These are phyloP conservation scores for Danio tinwini DNA, from an alignment of 2,797 vertebrate species.

Conservation along the genomic window DNA sequence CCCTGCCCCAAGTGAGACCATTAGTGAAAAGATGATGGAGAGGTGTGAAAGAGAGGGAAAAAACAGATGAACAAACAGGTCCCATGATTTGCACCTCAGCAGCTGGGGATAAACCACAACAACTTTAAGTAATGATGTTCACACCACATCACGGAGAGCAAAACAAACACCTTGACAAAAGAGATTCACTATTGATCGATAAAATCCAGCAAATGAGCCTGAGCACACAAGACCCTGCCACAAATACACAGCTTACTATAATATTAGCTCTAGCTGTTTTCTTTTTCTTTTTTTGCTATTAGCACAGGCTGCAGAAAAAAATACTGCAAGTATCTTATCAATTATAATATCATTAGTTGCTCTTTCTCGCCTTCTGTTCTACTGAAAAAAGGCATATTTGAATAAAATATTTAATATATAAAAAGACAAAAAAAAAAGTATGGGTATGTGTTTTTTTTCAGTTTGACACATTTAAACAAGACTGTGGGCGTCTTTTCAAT, in stretches of 20 bases:
- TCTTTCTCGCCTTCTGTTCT: neutral
- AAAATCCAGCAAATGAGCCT: slow-evolving; percentile 29
- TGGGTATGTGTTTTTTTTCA: neutral
- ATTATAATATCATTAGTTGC: neutral
- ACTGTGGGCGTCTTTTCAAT: neutral
- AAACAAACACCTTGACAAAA: slow-evolving; percentile 28
- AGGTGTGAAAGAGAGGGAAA: slow-evolving; percentile 5
- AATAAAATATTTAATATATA: too few species aligned
- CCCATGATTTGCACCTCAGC: slow-evolving; percentile 23
- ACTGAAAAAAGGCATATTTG: neutral
- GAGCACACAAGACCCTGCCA: slow-evolving; percentile 1
- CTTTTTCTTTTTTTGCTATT: neutral
- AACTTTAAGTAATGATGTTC: slow-evolving; percentile 30
- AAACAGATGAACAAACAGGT: slow-evolving; percentile 47
- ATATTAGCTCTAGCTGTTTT: neutral
- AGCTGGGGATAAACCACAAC: slow-evolving; percentile 24
- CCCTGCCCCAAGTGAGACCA: slow-evolving; percentile 35
- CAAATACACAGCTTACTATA: neutral
- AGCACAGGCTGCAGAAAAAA: neutral
- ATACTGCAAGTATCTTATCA: neutral
- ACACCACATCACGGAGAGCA: slow-evolving; percentile 21
- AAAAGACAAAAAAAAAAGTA: neutral
- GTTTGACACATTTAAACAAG: neutral
- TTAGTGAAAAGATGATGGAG: slow-evolving; percentile 44
- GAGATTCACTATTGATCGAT: slow-evolving; percentile 12